A percentile compares a stretch with the other conserved stretches of the same genome.
These are phyloP conservation scores for Parasteatoda lunata DNA, from an alignment of 2,888 invertebrate genomes.

Conservation along the genomic window DNA sequence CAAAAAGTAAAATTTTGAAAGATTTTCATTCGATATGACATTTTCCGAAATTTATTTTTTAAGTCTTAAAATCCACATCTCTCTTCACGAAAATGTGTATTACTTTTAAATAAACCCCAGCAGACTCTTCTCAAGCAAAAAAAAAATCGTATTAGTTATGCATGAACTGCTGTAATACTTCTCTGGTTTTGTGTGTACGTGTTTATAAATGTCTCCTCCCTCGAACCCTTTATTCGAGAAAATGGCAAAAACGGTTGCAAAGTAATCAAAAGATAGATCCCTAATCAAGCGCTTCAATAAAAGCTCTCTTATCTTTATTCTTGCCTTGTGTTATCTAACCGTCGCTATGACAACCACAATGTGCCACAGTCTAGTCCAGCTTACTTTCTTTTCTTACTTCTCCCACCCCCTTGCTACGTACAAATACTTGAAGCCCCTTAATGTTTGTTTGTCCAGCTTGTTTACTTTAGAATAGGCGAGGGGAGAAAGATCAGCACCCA, in stretches of 20 bases:
- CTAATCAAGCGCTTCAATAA: conserved; percentile 24
- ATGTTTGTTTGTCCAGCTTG: conserved; percentile 68
- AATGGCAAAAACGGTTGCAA: background rate
- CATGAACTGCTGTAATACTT: too few relatives aligned
- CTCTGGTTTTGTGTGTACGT: too few relatives aligned
- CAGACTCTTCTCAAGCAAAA: too few relatives aligned
- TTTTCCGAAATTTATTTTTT: too few relatives aligned
- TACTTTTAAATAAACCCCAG: too few relatives aligned
- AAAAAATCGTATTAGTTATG: too few relatives aligned
- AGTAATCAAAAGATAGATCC: conserved; percentile 11
- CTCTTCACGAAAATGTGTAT: too few relatives aligned
- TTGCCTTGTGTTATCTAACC: conserved; percentile 35
- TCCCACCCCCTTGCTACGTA: conserved; percentile 14
- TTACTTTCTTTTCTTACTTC: background rate
- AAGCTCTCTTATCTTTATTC: conserved; percentile 38
- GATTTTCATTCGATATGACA: too few relatives aligned
- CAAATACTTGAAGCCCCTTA: conserved; percentile 58
- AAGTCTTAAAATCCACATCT: too few relatives aligned
- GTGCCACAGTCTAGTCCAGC: conserved; percentile 12
- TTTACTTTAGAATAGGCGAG: conserved; percentile 63
- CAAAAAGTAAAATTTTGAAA: too few relatives aligned
- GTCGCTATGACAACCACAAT: conserved; percentile 50
- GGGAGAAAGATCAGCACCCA: conserved; percentile 49
- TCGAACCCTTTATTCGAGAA: background rate
- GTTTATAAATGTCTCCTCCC: too few relatives aligned